Evolutionary conservation across 2,888 invertebrate species (phyloP), one percentile per base, ranked within the genome.

Genomic region (Lathronympha strigana): DNA sequence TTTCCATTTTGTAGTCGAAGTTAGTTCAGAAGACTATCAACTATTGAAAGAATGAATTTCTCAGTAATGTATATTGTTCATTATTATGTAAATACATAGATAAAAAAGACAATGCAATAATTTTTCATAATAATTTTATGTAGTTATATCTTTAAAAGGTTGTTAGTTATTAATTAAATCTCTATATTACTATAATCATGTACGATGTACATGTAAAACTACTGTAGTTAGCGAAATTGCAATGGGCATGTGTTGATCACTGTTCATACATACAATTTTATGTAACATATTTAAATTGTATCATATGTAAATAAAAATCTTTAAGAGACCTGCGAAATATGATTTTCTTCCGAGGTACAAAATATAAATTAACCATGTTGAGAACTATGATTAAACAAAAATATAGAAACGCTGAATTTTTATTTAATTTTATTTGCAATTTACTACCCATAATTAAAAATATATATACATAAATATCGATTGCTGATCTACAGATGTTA

Each of bases 321-420:
- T 76, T 82, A 90, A 88, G 88, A 88, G 82, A 89, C 84, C 85
- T 87, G 87, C 88, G 86, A 91, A 85, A 89, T 90, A 90, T 90
- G 84, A 88, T 90, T 92, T 90, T 90, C 91, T 92, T 91, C 90
- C 88, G 90, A 90, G 90, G 90, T 91, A 91, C 90, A 91, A 91
- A 88, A 87, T 87, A 90, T 87, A 79, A 90, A 88, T 85, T 91
- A 92, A 90, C 90, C 90, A 91, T 91, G 91, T 92, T 91, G 89
- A 91, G 84, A 87, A 88, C 82, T 90, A 91, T 87, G 84, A 91
- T 90, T 91, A 92, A 92, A 89, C 73, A 81, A 91, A 89, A 88
- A 85, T 86, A 86, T 83, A 86, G 82, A 82, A 81, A 74, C 57
- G 67, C 36, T 21, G 57, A 68, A 57, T 72, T 71, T 77, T 76